These are phyloP conservation scores for Bungarus multicinctus DNA, from an alignment of 2,113 vertebrate species.

Conservation along the genomic window DNA sequence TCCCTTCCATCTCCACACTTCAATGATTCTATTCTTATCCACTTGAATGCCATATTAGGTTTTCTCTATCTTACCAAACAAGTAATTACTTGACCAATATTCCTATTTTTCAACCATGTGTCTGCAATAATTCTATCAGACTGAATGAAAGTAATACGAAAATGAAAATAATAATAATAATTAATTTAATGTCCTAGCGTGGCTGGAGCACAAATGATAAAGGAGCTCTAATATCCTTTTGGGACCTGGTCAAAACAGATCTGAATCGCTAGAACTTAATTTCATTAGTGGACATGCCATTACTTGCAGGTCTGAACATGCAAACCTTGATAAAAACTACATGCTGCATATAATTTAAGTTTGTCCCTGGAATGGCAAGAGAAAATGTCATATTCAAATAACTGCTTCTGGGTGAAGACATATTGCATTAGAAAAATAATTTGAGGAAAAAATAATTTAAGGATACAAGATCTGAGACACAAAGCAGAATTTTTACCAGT, in stretches of 20 bases:
- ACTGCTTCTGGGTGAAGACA: constrained; percentile 6
- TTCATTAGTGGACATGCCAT: not conserved
- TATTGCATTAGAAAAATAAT: constrained; percentile 20
- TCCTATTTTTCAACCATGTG: not conserved
- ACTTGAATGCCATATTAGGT: not conserved
- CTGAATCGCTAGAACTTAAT: not conserved
- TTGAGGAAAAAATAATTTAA: not conserved
- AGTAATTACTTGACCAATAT: not conserved
- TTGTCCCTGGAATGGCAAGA: not conserved
- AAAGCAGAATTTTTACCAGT: rapidly evolving
- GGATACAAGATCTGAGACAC: not conserved
- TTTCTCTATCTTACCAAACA: not conserved
- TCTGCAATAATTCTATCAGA: not conserved
- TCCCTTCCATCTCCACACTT: not conserved
- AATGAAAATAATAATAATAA: not conserved
- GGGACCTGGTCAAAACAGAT: not conserved
- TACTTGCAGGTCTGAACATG: not conserved
- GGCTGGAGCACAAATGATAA: not conserved
- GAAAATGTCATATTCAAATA: constrained; percentile 15
- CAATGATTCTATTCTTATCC: not conserved
- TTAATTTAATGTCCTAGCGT: not conserved
- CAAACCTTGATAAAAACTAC: not conserved
- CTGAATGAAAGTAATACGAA: not conserved
- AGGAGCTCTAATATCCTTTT: not conserved
- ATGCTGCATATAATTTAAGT: not conserved